Evolutionary conservation across 2,888 invertebrate genomes (phyloP).

Genomic region (Ischnura elegans): DNA sequence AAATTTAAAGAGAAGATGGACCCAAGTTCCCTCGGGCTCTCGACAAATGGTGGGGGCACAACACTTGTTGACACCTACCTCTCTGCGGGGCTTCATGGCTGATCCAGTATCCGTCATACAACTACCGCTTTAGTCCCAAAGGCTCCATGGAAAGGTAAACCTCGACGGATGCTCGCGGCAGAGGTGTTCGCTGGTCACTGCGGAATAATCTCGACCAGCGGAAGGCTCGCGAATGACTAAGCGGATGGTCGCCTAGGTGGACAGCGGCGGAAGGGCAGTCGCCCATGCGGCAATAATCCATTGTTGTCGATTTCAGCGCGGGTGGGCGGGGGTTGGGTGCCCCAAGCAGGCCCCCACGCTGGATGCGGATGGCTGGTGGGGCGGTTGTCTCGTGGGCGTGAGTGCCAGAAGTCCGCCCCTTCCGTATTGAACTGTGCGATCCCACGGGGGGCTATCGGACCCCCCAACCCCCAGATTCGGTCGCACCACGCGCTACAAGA

Average conservation of each 20-base stretch:
- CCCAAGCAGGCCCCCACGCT: background rate
- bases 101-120: background rate
- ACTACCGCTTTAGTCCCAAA: slow-evolving; percentile 18
- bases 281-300: slow-evolving; percentile 26
- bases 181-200: background rate
- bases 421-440: background rate
- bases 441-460: background rate
- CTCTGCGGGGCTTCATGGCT: slow-evolving; percentile 19
- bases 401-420: background rate
- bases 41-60: background rate
- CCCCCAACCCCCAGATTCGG: background rate
- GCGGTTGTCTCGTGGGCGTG: slow-evolving; percentile 18
- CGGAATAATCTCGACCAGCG: background rate
- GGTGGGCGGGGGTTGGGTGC: background rate
- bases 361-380: background rate
- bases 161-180: background rate
- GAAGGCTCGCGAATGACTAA: background rate
- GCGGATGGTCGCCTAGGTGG: background rate
- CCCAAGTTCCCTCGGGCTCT: background rate
- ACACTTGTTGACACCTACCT: background rate
- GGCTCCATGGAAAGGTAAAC: slow-evolving; percentile 20
- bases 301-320: background rate
- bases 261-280: slow-evolving; percentile 12
- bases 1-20: too few relatives aligned
- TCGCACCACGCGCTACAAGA: background rate